Conservation (phyloP, 2,113 vertebrate species). For the Craseonycteris thonglongyai region DNA sequence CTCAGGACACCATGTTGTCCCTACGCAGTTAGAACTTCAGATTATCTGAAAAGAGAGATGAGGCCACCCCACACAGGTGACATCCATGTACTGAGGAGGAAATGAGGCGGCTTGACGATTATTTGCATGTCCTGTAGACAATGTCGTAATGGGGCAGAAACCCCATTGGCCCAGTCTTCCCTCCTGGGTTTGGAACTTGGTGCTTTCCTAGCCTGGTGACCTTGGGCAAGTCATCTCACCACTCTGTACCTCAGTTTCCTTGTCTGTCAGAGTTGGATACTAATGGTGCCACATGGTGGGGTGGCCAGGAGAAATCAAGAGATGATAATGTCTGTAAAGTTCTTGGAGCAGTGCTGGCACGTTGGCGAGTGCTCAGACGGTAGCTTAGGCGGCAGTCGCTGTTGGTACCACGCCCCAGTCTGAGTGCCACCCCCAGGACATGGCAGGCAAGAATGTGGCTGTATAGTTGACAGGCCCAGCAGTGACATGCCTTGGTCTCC, state of each 20-base stretch:
- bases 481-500: background rate
- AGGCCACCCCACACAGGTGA: fast-evolving
- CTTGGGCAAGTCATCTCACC: background rate
- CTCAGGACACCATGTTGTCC: background rate
- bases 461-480: too few relatives aligned
- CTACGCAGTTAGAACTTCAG: too few relatives aligned
- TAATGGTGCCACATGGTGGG: fast-evolving
- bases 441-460: background rate
- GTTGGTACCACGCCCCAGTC: fast-evolving
- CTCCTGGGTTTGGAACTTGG: background rate
- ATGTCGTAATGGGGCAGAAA: fast-evolving
- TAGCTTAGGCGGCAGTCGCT: too few relatives aligned
- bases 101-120: fast-evolving
- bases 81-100: fast-evolving
- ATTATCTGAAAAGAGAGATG: background rate
- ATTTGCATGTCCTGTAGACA: fast-evolving
- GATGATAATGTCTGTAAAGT: fast-evolving
- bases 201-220: background rate
- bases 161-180: fast-evolving
- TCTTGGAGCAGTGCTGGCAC: fast-evolving
- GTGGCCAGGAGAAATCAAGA: background rate
- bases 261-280: background rate
- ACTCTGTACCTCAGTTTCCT: background rate
- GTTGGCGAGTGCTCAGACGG: fast-evolving
- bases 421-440: background rate